These are phyloP conservation scores for Neocloeon triangulifer DNA, from an alignment of 1,140 invertebrate genomes.

Conservation along the genomic window DNA sequence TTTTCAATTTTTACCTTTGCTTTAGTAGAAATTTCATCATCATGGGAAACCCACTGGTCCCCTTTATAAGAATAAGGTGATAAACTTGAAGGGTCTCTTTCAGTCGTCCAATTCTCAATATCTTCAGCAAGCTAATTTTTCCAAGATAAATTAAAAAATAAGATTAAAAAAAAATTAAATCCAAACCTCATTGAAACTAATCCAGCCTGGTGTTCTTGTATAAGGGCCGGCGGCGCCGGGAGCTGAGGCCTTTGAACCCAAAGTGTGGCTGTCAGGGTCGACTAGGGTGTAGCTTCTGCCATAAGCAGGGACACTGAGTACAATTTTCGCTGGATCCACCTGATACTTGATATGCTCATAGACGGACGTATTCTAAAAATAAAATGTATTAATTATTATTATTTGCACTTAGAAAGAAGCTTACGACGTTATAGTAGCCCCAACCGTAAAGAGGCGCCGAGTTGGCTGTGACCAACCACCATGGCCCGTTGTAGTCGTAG, in stretches of 20 bases:
- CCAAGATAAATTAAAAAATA: constrained; percentile 7
- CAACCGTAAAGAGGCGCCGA: constrained; percentile 57
- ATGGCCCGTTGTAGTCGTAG: constrained; percentile 76
- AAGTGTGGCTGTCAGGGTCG: constrained; percentile 28
- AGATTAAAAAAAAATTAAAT: too few relatives aligned
- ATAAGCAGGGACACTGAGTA: constrained; percentile 66
- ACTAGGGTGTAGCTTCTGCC: constrained; percentile 61
- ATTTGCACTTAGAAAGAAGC: constrained; percentile 20
- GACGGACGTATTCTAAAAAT: constrained; percentile 48
- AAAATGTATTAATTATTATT: constrained; percentile 3
- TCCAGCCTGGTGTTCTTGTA: constrained; percentile 54
- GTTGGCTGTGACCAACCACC: constrained; percentile 76
- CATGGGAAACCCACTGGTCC: constrained; percentile 63
- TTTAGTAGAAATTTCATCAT: constrained; percentile 41
- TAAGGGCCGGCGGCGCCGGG: constrained; percentile 55
- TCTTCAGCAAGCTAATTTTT: constrained; percentile 40
- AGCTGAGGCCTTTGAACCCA: constrained; percentile 43
- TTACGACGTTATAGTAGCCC: constrained; percentile 43
- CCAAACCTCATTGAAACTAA: constrained; percentile 73
- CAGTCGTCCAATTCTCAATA: constrained; percentile 35
- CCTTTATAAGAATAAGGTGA: constrained; percentile 48
- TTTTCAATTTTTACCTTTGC: constrained; percentile 20
- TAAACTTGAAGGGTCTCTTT: constrained; percentile 32
- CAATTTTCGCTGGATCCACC: constrained; percentile 42
- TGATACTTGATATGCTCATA: constrained; percentile 59